These are phyloP conservation scores for Acanthisitta chloris DNA, from an alignment of 2,113 vertebrate genomes.

Conservation along the genomic window DNA sequence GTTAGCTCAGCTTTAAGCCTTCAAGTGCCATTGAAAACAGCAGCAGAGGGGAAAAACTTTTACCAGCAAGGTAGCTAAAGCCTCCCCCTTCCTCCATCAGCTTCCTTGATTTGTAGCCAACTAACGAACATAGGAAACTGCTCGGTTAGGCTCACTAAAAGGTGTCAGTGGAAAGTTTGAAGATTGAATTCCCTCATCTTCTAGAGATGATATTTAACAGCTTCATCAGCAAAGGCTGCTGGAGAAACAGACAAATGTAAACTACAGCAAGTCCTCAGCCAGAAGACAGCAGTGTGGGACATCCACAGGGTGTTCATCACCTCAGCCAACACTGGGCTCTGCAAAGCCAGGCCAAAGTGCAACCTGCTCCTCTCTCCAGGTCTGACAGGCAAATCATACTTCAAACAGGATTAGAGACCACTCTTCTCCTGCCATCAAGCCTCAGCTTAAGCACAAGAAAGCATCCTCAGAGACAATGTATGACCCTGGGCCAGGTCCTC, in stretches of 20 bases:
- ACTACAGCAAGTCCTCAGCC: neutral
- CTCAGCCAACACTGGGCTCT: neutral
- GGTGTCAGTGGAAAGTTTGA: conserved; percentile 26
- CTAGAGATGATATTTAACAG: neutral
- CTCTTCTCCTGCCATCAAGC: neutral
- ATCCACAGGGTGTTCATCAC: neutral
- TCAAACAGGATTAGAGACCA: neutral
- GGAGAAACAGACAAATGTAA: neutral
- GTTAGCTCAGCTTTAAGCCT: neutral
- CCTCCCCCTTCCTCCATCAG: neutral
- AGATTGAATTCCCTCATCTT: conserved; percentile 11
- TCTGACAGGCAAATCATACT: neutral
- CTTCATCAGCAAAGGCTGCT: neutral
- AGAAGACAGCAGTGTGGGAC: neutral
- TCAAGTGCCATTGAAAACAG: neutral
- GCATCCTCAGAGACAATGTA: neutral
- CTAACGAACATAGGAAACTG: conserved; percentile 11
- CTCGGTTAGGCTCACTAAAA: conserved; percentile 16
- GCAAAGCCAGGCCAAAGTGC: neutral
- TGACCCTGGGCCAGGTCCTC: neutral
- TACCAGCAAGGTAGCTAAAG: neutral
- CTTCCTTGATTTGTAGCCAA: neutral
- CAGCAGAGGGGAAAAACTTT: neutral
- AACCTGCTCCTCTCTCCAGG: neutral
- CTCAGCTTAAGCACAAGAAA: neutral